Percentiles rank a stretch among this genome's conserved stretches.
phyloP scores from a whole-genome alignment of 2,888 invertebrate genomes.

The Zeuzera pyrina region DNA sequence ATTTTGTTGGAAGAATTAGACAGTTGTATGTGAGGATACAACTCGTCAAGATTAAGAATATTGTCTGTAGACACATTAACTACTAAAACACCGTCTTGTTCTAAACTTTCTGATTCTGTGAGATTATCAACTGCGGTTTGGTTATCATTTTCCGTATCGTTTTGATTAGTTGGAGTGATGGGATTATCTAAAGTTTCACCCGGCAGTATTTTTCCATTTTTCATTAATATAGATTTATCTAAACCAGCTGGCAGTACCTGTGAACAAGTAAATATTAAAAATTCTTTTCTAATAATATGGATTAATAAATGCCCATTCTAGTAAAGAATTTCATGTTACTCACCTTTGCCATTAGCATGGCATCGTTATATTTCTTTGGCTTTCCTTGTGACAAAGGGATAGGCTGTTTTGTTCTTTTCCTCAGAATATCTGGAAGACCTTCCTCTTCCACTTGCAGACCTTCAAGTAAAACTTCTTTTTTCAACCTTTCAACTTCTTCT shows the following conservation, averaged over 20 bases:
- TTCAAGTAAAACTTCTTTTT: conserved; percentile 85
- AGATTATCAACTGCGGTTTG: conserved; percentile 46
- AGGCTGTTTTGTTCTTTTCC: conserved; percentile 81
- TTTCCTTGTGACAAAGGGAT: conserved; percentile 54
- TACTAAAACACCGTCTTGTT: conserved; percentile 65
- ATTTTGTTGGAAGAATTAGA: conserved; percentile 51
- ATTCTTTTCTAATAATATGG: too few relatives aligned
- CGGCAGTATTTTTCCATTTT: conserved; percentile 56
- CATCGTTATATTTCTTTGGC: conserved; percentile 66
- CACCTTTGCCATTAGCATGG: conserved; percentile 56
- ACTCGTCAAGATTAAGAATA: conserved; percentile 59
- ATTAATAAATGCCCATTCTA: too few relatives aligned
- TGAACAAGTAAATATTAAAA: conserved; percentile 19
- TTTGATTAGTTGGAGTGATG: conserved; percentile 30
- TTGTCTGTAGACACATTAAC: conserved; percentile 62
- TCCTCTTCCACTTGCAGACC: conserved; percentile 90
- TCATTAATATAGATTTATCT: conserved; percentile 52
- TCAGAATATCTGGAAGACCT: conserved; percentile 81
- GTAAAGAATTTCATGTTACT: too few relatives aligned
- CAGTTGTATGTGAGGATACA: conserved; percentile 52
- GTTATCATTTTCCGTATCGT: conserved; percentile 37
- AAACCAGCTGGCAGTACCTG: conserved; percentile 55
- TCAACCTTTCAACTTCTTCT: conserved; percentile 85
- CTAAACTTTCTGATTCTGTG: conserved; percentile 62
- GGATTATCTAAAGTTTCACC: conserved; percentile 43